Percentiles rank a stretch among this genome's conserved stretches.
These are phyloP conservation scores for Pseudococcus viburni DNA, from an alignment of 2,888 invertebrate genomes.

Conservation along the genomic window DNA sequence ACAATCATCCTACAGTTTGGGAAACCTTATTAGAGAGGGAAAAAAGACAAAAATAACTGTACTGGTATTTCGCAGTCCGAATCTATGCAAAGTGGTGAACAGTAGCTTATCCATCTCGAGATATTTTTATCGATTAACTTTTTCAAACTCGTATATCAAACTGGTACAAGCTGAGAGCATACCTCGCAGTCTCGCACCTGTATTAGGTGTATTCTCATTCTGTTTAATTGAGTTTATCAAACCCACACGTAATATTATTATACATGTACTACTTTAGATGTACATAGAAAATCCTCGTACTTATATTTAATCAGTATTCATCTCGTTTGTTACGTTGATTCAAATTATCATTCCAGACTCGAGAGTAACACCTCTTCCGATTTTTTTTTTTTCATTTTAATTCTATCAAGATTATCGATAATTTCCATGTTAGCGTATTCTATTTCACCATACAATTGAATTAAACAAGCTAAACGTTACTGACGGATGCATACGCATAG, in stretches of 20 bases:
- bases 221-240: constrained; percentile 22
- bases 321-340: neutral
- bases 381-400: neutral
- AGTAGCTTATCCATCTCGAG: neutral
- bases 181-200: neutral
- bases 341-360: neutral
- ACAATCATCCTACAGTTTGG: neutral
- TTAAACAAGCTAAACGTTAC: neutral
- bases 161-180: neutral
- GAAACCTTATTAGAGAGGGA: neutral
- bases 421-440: neutral
- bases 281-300: neutral
- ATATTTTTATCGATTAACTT: constrained; percentile 13
- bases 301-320: neutral
- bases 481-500: neutral
- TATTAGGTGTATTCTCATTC: neutral
- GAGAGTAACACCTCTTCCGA: neutral
- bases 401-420: constrained; percentile 35
- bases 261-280: neutral
- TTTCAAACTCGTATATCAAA: neutral
- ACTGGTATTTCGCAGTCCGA: neutral
- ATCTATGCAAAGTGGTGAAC: neutral
- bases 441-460: neutral
- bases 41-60: neutral
- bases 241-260: neutral